Percentiles rank a stretch among this genome's conserved stretches.
These are phyloP conservation scores for Cyanoderma ruficeps DNA, from an alignment of 2,113 vertebrate species.

Conservation along the genomic window DNA sequence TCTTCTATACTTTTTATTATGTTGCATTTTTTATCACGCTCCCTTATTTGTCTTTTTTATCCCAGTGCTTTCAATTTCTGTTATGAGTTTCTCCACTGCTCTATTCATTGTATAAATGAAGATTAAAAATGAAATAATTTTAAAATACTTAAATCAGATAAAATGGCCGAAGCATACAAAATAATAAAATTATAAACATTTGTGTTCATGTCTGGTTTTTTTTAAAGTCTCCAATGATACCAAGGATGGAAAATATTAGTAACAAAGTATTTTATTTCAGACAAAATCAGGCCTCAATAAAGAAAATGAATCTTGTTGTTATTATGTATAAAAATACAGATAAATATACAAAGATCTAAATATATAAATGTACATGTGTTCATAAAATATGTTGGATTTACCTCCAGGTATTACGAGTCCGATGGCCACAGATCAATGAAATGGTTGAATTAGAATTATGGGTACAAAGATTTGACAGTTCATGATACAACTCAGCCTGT, in stretches of 20 bases:
- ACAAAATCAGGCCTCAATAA: not conserved
- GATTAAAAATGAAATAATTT: constrained; percentile 28
- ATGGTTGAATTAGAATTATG: not conserved
- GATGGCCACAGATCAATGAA: not conserved
- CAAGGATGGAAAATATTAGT: not conserved
- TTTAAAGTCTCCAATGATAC: not conserved
- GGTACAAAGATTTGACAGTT: not conserved
- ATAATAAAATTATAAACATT: not conserved
- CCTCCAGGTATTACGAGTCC: not conserved
- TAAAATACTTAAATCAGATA: constrained; percentile 42
- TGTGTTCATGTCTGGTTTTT: not conserved
- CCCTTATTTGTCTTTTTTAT: not conserved
- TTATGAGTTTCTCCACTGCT: constrained; percentile 44
- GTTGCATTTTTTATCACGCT: constrained; percentile 35
- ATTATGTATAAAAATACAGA: not conserved
- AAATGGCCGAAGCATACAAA: not conserved
- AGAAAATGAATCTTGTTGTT: not conserved
- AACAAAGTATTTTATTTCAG: not conserved
- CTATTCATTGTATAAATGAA: constrained; percentile 2
- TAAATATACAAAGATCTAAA: not conserved
- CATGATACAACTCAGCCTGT: not conserved
- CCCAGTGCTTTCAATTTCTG: constrained; percentile 19
- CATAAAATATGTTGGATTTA: not conserved
- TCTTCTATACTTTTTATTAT: constrained; percentile 28
- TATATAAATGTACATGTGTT: not conserved